Base-by-base conservation (phyloP, 2,113 vertebrate genomes). In the Pelobates fuscus region DNA sequence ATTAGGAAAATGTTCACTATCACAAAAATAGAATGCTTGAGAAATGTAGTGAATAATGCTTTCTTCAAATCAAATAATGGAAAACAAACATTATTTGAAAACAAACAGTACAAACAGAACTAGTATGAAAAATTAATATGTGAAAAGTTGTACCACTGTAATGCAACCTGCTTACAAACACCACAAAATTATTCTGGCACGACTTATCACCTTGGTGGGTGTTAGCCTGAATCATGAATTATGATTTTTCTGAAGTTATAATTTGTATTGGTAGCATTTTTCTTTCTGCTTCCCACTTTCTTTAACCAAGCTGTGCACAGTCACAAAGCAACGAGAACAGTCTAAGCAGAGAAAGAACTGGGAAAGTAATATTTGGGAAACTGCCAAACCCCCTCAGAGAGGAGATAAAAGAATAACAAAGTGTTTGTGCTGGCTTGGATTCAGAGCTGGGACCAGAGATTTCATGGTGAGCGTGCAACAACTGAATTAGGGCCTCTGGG, bases 381-480 rank as follows among this genome's bases (percentile, higher is more conserved):
- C 25, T 68, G 73, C 73, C 73, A 77, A 77, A n/a, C 57, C 26
- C 63, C 65, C 43, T 37, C 64, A 61, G 55, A 58, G 55, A 7
- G 18, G 30, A 61, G 73, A 77, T 77, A 77, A 77, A 77, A 59
- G 57, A 68, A 77, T 77, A 77, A 67, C 73, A 77, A 29, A 58
- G 55, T 59, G 57, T 43, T 52, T 59, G 57, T 61, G 25, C 55
- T 77, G 73, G 65, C 73, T 77, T 37, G 26, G 43, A 77, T 61
- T 77, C 64, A 52, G 58, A 68, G 27, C 64, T 67, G 57, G 65
- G 37, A 52, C 73, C 65, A 77, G 43, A 37, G 65, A 77, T 68
- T 77, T 77, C 65, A 77, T 68, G 57, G 73, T 52, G 57, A 77
- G 65, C 37, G 26, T 76, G 64, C 43, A 52, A 61, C 73, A 68